These are phyloP conservation scores for Anolis sagrei DNA, from an alignment of 2,113 vertebrate species.

Conservation along the genomic window DNA sequence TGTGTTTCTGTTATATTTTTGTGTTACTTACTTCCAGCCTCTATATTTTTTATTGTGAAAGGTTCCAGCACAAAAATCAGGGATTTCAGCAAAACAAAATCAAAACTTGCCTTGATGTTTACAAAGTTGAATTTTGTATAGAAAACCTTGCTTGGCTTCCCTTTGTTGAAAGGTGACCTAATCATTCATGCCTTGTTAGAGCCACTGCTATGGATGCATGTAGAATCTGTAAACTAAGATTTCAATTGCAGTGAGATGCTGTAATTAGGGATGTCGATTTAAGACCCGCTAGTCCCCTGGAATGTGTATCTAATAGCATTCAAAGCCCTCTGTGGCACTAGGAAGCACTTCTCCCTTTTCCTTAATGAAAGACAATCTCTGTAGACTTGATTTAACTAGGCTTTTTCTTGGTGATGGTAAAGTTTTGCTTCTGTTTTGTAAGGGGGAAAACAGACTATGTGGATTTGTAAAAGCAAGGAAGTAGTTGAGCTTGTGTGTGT, in stretches of 20 bases:
- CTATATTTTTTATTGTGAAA: background rate
- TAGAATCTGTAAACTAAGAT: slow-evolving; percentile 32
- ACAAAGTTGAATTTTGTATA: background rate
- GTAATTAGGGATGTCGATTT: slow-evolving; percentile 61
- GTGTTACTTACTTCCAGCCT: background rate
- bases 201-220: slow-evolving; percentile 60
- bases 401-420: background rate
- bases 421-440: background rate
- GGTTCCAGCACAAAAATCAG: background rate
- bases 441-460: slow-evolving; percentile 11
- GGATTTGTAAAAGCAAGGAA: slow-evolving; percentile 1
- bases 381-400: slow-evolving; percentile 36
- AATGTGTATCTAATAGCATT: slow-evolving; percentile 42
- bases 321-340: slow-evolving; percentile 47
- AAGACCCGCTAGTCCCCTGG: slow-evolving; percentile 57
- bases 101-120: slow-evolving; percentile 36
- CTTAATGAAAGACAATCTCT: slow-evolving; percentile 23
- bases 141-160: slow-evolving; percentile 47
- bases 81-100: slow-evolving; percentile 43
- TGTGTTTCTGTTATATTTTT: background rate
- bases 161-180: slow-evolving; percentile 47
- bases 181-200: slow-evolving; percentile 63
- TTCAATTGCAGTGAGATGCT: slow-evolving; percentile 58
- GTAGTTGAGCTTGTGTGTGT: background rate
- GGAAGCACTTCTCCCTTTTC: slow-evolving; percentile 9